These are phyloP conservation scores for Meriones psammophilus DNA, from an alignment of 2,797 vertebrate species.

Conservation along the genomic window DNA sequence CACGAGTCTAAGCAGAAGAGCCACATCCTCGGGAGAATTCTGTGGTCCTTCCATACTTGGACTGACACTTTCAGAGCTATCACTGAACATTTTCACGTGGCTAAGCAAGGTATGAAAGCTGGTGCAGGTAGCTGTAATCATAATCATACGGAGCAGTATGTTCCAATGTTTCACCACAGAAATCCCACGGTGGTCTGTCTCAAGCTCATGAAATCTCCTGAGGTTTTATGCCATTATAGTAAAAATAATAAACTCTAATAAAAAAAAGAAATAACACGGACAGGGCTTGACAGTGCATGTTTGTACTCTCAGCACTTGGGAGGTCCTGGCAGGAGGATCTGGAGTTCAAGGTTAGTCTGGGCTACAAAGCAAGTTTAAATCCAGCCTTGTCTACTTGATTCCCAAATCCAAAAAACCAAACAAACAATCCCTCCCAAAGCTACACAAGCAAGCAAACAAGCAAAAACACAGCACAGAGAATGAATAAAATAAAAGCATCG, in stretches of 20 bases:
- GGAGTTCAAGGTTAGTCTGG: neutral
- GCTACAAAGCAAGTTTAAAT: neutral
- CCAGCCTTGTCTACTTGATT: neutral
- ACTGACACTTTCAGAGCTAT: constrained; percentile 5
- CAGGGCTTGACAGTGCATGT: neutral
- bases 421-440: neutral
- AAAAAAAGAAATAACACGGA: neutral
- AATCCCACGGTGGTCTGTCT: neutral
- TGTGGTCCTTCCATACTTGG: neutral
- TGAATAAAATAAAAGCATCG: neutral
- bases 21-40: neutral
- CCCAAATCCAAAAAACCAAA: neutral
- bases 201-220: neutral
- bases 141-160: neutral
- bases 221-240: neutral
- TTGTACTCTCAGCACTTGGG: neutral
- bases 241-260: constrained; percentile 9
- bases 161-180: neutral
- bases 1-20: neutral
- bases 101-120: constrained; percentile 39
- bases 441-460: neutral
- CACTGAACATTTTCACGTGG: neutral
- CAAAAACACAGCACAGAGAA: neutral
- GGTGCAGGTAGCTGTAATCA: neutral
- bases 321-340: neutral